Base-by-base conservation (phyloP, 2,888 invertebrate species). In the Notodonta dromedarius region DNA sequence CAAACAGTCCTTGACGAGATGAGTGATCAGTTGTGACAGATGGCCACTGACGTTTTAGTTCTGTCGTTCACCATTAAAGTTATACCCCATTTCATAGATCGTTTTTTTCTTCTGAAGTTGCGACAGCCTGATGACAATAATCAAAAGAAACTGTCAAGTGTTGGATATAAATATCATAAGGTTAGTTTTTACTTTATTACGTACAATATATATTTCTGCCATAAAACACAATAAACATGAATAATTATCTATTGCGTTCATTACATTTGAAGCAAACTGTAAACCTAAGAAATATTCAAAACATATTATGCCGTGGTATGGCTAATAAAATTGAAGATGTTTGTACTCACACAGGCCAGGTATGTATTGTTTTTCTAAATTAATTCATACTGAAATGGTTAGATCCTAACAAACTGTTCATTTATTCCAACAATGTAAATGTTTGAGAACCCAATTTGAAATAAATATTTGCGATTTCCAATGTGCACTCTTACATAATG, bases 331-430 rank as follows among this genome's bases (percentile, higher is more conserved):
- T 64, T 55, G 86, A 89, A 67, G 91, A 92, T 80, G 69, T 80
- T 63, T 51, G 65, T 9, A 92, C 82, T 46, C 91, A 92, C 64
- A 92, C 91, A 65, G 91, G 91, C 69, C 91, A 92, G 84, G 91
- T 90, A 84, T 42, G 0, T 59, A n/a, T 7, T 60, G 40, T 46
- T 52, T 42, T 40, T 32, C 50, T 59, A 24, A 24, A 16, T 48
- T 50, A 32, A 13, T 51, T 44, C 16, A 35, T 35, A 5, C 35
- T 35, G 35, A 7, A 35, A 35, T 35, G 4, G 5, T 35, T 35
- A 7, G 35, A 35, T 5, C 35, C 35, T 6, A 35, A 35, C 35
- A 35, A 35, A 35, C 7, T 7, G 40, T 40, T 57, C 4, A 11
- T n/a, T n/a, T 50, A 50, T 50, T 14, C 50, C 5, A 50, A 8